Conservation (phyloP, 2,888 invertebrate species). For the Dromius quadrimaculatus region DNA sequence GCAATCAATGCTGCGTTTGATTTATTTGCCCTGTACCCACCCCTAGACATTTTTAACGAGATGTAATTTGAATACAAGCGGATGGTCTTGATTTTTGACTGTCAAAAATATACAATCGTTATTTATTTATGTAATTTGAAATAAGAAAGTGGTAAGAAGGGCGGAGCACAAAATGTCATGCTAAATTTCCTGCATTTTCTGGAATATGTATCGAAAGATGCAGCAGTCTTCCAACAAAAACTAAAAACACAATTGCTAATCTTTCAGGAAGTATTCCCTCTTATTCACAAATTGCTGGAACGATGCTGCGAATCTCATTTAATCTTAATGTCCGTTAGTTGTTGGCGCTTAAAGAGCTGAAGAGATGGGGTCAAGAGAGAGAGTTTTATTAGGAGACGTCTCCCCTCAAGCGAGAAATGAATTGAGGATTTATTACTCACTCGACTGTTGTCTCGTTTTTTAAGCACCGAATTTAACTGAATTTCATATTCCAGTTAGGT, state of each 20-base stretch:
- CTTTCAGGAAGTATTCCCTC: neutral
- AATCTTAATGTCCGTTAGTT: neutral
- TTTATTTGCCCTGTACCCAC: slow-evolving; percentile 11
- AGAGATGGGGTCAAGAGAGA: neutral
- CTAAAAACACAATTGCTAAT: neutral
- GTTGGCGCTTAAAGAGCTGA: slow-evolving; percentile 1
- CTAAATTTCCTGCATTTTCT: too few relatives aligned
- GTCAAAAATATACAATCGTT: too few relatives aligned
- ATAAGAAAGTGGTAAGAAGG: too few relatives aligned
- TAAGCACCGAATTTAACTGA: slow-evolving; percentile 15
- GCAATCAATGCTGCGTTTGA: slow-evolving; percentile 31
- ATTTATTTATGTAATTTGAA: too few relatives aligned
- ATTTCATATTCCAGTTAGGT: slow-evolving; percentile 26
- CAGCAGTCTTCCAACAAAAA: too few relatives aligned
- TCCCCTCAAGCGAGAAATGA: slow-evolving; percentile 29
- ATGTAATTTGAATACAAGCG: slow-evolving; percentile 12
- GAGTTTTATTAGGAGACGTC: slow-evolving; percentile 26
- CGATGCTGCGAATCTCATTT: slow-evolving; percentile 21
- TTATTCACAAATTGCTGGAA: slow-evolving; percentile 17
- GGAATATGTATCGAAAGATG: too few relatives aligned
- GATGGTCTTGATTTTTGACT: too few relatives aligned
- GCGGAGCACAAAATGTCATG: too few relatives aligned
- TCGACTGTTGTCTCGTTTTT: slow-evolving; percentile 29
- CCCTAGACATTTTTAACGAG: slow-evolving; percentile 35
- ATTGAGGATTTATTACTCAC: slow-evolving; percentile 36